These are phyloP conservation scores for Globicephala melas DNA, from an alignment of 2,113 vertebrate species.

Conservation along the genomic window DNA sequence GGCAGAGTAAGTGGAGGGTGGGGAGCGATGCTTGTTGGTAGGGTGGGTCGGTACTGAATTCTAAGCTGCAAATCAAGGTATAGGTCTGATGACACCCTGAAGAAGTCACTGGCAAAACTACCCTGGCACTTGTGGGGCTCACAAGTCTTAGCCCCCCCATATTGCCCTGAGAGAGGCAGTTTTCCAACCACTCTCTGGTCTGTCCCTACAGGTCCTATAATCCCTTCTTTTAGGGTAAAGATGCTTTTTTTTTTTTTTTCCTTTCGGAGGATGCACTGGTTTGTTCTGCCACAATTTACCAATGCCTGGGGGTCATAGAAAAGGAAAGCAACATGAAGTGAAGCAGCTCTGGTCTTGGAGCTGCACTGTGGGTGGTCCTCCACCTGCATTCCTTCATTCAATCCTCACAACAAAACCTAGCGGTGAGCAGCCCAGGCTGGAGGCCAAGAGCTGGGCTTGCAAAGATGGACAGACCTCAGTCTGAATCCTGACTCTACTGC, in stretches of 20 bases:
- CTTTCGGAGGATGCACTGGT: not conserved
- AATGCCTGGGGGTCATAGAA: not conserved
- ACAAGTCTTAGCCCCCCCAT: not conserved
- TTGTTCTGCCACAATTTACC: slow-evolving; percentile 8
- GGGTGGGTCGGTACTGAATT: not conserved
- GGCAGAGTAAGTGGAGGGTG: not conserved
- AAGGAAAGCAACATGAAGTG: not conserved
- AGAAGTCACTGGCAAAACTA: not conserved
- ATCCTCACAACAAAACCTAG: not conserved
- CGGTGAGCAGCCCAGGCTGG: not conserved
- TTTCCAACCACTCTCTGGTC: not conserved
- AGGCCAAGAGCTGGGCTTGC: not conserved
- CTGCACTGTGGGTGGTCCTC: not conserved
- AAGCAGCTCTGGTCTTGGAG: not conserved
- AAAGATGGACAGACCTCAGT: not conserved
- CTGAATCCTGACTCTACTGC: not conserved
- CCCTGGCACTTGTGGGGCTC: not conserved
- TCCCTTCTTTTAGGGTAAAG: not conserved
- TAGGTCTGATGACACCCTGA: not conserved
- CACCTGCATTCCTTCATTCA: not conserved
- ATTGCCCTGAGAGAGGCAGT: not conserved
- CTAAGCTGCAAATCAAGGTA: not conserved
- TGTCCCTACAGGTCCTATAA: not conserved
- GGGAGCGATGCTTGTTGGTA: not conserved
- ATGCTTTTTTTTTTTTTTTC: not conserved